phyloP scores from a whole-genome alignment of 2,113 vertebrate species.

The Seriola rivoliana region DNA sequence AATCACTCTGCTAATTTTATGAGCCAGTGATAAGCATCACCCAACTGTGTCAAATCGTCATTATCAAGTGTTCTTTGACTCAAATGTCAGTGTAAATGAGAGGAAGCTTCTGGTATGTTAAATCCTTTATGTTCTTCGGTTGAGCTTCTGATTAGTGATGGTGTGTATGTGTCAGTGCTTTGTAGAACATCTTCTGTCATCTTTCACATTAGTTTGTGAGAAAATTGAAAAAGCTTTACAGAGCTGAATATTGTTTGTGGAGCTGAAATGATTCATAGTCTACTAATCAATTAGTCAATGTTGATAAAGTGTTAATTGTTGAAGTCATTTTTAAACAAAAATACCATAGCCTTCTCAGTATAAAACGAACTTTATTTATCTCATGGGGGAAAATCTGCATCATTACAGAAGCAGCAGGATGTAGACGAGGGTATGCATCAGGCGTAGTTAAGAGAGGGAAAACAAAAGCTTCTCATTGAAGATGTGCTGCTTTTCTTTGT shows the following conservation, averaged over 20 bases:
- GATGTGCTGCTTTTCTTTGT: background rate
- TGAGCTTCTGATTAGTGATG: conserved; percentile 26
- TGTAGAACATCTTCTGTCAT: background rate
- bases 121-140: conserved; percentile 15
- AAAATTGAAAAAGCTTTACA: conserved; percentile 1
- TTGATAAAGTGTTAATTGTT: background rate
- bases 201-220: conserved; percentile 20
- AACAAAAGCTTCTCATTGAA: too few species aligned
- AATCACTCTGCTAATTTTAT: conserved; percentile 26
- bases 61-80: conserved; percentile 34
- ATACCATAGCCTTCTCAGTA: background rate
- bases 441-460: too few species aligned
- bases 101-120: background rate
- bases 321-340: background rate
- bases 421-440: too few species aligned
- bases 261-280: background rate
- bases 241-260: background rate
- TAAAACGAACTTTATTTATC: background rate
- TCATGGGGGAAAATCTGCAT: too few species aligned
- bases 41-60: conserved; percentile 20
- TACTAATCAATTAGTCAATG: background rate
- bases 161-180: conserved; percentile 9
- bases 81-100: conserved; percentile 13
- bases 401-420: too few species aligned
- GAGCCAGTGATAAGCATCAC: conserved; percentile 29